Evolutionary conservation across 2,113 vertebrate genomes (phyloP).

Genomic region (Sinocyclocheilus grahami): DNA sequence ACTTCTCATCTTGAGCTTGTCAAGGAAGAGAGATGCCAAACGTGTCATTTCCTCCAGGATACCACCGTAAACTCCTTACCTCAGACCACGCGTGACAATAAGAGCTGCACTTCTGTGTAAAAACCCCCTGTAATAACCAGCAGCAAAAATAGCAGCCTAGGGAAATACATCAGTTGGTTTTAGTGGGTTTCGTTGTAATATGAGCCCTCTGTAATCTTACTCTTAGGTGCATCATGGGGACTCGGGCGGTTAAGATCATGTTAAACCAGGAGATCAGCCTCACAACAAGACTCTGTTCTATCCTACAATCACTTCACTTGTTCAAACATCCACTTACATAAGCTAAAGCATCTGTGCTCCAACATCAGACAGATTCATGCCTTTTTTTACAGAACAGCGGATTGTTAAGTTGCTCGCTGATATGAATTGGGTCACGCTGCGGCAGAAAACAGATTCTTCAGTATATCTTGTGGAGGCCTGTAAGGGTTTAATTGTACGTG

Average conservation of each 20-base stretch:
- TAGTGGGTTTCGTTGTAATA: neutral
- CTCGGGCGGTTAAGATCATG: neutral
- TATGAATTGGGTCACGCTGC: neutral
- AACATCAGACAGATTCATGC: neutral
- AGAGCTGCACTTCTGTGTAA: neutral
- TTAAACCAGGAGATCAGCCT: constrained; percentile 7
- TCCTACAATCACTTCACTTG: constrained; percentile 32
- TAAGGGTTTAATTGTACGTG: neutral
- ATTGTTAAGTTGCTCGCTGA: neutral
- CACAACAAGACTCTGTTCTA: neutral
- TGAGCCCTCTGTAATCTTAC: neutral
- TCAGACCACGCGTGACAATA: neutral
- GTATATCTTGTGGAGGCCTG: neutral
- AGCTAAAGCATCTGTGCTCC: constrained; percentile 2
- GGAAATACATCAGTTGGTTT: neutral
- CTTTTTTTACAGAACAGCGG: neutral
- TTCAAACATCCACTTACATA: constrained; percentile 1
- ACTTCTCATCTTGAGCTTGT: neutral
- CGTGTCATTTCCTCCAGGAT: constrained; percentile 20
- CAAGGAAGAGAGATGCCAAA: neutral
- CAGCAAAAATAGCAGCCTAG: constrained; percentile 9
- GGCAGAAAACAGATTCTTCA: neutral
- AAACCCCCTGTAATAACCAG: neutral
- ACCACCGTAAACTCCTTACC: neutral
- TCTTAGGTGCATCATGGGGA: neutral